Evolutionary conservation across 1,140 invertebrate species (phyloP), one percentile per base, ranked within the genome.

Genomic region (Drosophila tani): DNA sequence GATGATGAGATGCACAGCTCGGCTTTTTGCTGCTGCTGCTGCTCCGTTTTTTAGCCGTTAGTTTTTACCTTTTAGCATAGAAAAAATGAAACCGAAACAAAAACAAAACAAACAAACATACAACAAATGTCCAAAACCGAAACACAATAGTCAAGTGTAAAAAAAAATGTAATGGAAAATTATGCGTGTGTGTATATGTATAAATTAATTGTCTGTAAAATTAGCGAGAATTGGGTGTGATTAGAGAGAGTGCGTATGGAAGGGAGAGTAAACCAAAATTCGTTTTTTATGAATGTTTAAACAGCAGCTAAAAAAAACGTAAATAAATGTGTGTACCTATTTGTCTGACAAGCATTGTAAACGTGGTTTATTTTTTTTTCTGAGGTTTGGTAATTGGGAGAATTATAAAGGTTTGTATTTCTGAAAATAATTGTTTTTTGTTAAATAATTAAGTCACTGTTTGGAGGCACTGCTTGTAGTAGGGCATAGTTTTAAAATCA

Each of bases 321-420:
- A 79, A 77, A 83, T 83, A 83, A 83, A 83, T 83, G 81, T 83
- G 81, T 83, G 81, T 83, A 83, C 81, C 81, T 83, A 83, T 83
- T 83, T 83, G 81, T 83, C 80, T 82, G 80, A 83, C 81, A 82
- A 79, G 75, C 69, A 76, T 74, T 73, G 64, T 81, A 63, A 50
- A 43, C 21, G 38, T 3, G 0, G 19, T 50, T 57, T 41, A 6
- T 58, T 64, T 70, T 47, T 40, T 40, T 70, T 1, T n/a, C n/a
- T 58, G 14, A 43, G 9, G 14, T 7, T 12, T 40, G 17, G 3
- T 32, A 32, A 21, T 9, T 15, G 5, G 2, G 1, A 2, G 8
- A 11, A 35, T 35, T 35, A 9, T 29, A 14, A 9, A 21, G 32
- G 35, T 19, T 12, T 12, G 21, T n/a, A 12, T 21, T 35, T 19